phyloP scores from a whole-genome alignment of 1,140 invertebrate species.

The Papilio dardanus region DNA sequence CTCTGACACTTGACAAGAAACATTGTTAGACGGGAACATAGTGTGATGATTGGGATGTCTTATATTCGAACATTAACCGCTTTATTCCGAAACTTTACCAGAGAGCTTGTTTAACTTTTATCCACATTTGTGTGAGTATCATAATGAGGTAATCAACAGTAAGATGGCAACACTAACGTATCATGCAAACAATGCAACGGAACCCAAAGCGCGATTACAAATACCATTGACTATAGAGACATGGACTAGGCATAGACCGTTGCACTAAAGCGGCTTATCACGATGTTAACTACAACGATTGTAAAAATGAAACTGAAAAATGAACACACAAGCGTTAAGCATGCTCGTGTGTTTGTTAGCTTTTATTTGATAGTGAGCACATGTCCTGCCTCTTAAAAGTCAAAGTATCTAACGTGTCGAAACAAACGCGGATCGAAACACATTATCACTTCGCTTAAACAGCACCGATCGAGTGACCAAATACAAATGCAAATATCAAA shows the following conservation, averaged over 20 bases:
- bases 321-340: background rate
- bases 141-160: slow-evolving; percentile 9
- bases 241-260: background rate
- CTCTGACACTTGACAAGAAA: too few relatives aligned
- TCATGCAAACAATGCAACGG: slow-evolving; percentile 10
- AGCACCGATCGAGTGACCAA: slow-evolving; percentile 27
- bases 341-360: too few relatives aligned
- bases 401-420: slow-evolving; percentile 15
- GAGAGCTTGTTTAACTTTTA: background rate
- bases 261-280: too few relatives aligned
- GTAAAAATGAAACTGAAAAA: background rate
- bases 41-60: too few relatives aligned
- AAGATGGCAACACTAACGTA: background rate
- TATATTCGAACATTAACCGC: too few relatives aligned
- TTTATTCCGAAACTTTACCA: too few relatives aligned
- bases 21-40: too few relatives aligned
- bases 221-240: background rate
- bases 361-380: too few relatives aligned
- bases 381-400: background rate
- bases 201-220: background rate
- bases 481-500: slow-evolving; percentile 34
- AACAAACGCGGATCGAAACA: slow-evolving; percentile 24
- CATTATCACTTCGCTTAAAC: slow-evolving; percentile 36
- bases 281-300: too few relatives aligned
- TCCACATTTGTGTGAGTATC: background rate